phyloP scores from a whole-genome alignment of 1,140 invertebrate genomes.

The Drosophila dunni region DNA sequence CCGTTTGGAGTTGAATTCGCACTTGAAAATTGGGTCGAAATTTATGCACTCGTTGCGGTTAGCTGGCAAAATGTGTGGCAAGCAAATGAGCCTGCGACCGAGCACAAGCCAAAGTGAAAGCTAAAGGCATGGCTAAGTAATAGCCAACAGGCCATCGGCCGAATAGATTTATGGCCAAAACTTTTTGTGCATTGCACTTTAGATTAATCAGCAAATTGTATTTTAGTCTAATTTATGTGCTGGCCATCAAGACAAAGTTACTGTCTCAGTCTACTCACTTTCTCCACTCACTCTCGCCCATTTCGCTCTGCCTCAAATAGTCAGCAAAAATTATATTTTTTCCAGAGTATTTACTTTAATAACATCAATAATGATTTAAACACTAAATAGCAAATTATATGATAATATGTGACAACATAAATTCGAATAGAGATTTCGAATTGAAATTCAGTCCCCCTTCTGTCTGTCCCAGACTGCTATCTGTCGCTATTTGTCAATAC shows the following conservation, averaged over 20 bases:
- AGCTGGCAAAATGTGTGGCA: conserved; percentile 49
- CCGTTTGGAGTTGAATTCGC: conserved; percentile 64
- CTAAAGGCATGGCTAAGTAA: background rate
- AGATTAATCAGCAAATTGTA: conserved; percentile 83
- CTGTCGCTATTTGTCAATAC: no score
- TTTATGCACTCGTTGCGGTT: conserved; percentile 78
- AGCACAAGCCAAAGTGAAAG: background rate
- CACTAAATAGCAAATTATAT: no score
- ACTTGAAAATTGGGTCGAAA: conserved; percentile 82
- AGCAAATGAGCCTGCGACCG: conserved; percentile 52
- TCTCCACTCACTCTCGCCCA: background rate
- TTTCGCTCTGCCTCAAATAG: background rate
- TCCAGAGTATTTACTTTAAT: background rate
- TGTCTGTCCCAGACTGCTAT: no score
- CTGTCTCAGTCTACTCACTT: background rate
- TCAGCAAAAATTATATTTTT: conserved; percentile 1
- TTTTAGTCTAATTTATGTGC: conserved; percentile 75
- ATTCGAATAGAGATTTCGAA: no score
- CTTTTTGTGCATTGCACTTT: conserved; percentile 73
- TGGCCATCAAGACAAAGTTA: conserved; percentile 24
- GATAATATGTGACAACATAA: no score
- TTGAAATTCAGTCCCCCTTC: no score
- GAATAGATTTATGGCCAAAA: conserved; percentile 73
- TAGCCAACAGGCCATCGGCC: conserved; percentile 30
- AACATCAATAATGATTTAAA: no score